Percentiles rank a stretch among this genome's conserved stretches.
These are phyloP conservation scores for Tenthredo notha DNA, from an alignment of 2,888 invertebrate species.

Conservation along the genomic window DNA sequence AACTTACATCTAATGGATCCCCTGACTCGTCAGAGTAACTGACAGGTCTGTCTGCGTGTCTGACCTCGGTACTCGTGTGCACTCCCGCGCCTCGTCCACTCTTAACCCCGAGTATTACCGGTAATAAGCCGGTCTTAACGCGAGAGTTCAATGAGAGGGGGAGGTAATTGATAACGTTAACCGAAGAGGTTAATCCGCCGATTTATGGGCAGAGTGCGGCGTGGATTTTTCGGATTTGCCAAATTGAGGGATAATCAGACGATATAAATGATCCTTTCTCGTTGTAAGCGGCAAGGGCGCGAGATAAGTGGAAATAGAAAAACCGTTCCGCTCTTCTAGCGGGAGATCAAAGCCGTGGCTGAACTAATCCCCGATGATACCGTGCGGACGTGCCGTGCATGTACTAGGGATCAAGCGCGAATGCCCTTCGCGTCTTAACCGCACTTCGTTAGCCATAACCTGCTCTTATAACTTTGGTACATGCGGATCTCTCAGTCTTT, in stretches of 20 bases:
- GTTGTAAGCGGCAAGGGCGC: constrained; percentile 15
- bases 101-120: constrained; percentile 53
- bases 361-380: constrained; percentile 52
- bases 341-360: constrained; percentile 45
- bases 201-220: constrained; percentile 73
- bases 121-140: constrained; percentile 51
- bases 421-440: constrained; percentile 46
- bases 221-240: constrained; percentile 64
- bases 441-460: constrained; percentile 42
- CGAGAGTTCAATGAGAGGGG: constrained; percentile 72
- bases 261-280: constrained; percentile 57
- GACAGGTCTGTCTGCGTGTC: constrained; percentile 46
- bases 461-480: constrained; percentile 26
- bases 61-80: constrained; percentile 44
- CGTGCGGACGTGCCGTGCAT: constrained; percentile 51
- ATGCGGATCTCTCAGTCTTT: background rate
- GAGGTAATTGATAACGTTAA: constrained; percentile 76
- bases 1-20: constrained; percentile 51
- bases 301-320: constrained; percentile 48
- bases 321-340: constrained; percentile 31
- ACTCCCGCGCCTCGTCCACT: constrained; percentile 44
- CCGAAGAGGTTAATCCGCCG: constrained; percentile 74
- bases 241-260: constrained; percentile 65
- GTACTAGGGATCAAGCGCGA: constrained; percentile 38
- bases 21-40: constrained; percentile 48